phyloP scores from a whole-genome alignment of 2,888 invertebrate genomes.

The Folsomia candida region DNA sequence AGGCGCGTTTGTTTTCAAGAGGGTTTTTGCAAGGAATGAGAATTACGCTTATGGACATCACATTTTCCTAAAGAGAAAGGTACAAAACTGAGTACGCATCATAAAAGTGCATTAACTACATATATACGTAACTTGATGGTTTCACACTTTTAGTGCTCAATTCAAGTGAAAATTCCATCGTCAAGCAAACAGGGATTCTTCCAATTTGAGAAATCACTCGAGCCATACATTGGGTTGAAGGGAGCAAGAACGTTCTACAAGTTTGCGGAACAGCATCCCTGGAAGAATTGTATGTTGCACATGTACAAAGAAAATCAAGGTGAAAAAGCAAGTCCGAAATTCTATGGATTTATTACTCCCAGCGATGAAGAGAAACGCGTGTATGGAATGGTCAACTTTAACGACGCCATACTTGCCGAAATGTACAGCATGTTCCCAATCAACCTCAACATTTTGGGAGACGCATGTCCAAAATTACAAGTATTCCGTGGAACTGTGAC shows the following conservation, averaged over 20 bases:
- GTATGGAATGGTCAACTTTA: conserved; percentile 36
- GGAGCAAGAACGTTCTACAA: conserved; percentile 30
- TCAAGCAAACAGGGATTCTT: conserved; percentile 6
- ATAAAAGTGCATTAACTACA: neutral
- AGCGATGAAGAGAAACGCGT: conserved; percentile 37
- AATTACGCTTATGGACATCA: conserved; percentile 38
- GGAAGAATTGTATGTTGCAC: conserved; percentile 28
- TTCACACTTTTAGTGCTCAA: neutral
- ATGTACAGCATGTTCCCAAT: conserved; percentile 40
- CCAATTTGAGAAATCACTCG: conserved; percentile 27
- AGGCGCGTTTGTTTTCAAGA: conserved; percentile 35
- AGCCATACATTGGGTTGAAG: conserved; percentile 23
- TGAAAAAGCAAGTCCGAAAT: neutral
- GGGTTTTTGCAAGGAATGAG: conserved; percentile 23
- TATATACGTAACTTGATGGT: neutral
- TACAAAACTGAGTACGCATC: neutral
- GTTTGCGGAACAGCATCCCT: conserved; percentile 35
- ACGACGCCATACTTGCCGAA: conserved; percentile 19
- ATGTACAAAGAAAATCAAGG: conserved; percentile 7
- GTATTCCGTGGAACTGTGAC: conserved; percentile 28
- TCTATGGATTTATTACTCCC: conserved; percentile 32
- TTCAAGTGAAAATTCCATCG: conserved; percentile 25
- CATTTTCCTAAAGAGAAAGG: conserved; percentile 36
- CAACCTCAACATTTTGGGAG: conserved; percentile 37
- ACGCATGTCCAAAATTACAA: conserved; percentile 21